Conservation (phyloP, 1,140 invertebrate genomes). For the Drosophila baimaii region DNA sequence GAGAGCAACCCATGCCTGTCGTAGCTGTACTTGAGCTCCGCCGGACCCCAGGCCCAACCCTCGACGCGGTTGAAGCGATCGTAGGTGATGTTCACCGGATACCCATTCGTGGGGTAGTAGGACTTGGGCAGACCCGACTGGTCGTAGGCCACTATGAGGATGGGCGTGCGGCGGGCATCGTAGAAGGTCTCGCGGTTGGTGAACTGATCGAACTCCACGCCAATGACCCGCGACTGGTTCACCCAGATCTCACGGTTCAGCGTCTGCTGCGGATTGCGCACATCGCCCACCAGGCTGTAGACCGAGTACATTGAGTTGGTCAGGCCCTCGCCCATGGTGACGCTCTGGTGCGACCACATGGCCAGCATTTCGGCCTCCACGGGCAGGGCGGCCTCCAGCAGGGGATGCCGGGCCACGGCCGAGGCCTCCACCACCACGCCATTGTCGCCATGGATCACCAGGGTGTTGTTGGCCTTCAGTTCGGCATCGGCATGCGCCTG, state of each 20-base stretch:
- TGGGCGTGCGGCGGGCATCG: conserved; percentile 91
- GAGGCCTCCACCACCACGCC: conserved; percentile 89
- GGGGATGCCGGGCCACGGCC: conserved; percentile 92
- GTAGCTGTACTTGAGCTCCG: conserved; percentile 94
- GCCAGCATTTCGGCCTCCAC: conserved; percentile 96
- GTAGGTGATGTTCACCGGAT: conserved; percentile 94
- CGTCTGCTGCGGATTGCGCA: conserved; percentile 92
- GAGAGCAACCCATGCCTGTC: conserved; percentile 93
- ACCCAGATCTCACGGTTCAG: conserved; percentile 93
- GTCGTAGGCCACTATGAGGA: conserved; percentile 94
- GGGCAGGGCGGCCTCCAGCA: conserved; percentile 93
- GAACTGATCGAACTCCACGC: conserved; percentile 95
- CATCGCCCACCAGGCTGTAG: conserved; percentile 92
- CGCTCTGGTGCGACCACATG: conserved; percentile 92
- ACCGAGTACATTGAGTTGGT: conserved; percentile 92
- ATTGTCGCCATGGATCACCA: conserved; percentile 89
- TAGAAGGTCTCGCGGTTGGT: conserved; percentile 94
- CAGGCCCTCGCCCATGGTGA: conserved; percentile 89
- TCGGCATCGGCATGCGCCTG: conserved; percentile 89
- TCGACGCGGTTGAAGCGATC: conserved; percentile 96
- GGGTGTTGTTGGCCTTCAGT: conserved; percentile 91
- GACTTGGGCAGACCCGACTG: conserved; percentile 92
- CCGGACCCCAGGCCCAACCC: conserved; percentile 94
- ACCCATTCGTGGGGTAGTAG: conserved; percentile 90
- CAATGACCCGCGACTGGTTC: conserved; percentile 92